These are phyloP conservation scores for Nyctibius bracteatus DNA, from an alignment of 2,113 vertebrate genomes.

Conservation along the genomic window DNA sequence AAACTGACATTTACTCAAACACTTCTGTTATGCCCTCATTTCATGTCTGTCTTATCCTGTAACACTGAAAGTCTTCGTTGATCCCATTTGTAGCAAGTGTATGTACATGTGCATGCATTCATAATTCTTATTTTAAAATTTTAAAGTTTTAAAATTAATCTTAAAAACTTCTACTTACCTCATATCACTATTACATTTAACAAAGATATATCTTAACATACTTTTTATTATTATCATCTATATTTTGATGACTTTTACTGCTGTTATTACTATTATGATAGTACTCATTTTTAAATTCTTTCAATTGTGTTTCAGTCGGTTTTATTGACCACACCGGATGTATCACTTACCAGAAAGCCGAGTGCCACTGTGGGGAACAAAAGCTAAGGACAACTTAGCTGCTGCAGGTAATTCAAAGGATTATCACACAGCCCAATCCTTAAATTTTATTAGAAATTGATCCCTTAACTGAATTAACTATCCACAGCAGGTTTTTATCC, in stretches of 20 bases:
- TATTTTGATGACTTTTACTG: background rate
- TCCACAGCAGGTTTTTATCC: conserved; percentile 22
- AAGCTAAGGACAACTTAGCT: background rate
- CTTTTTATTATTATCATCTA: background rate
- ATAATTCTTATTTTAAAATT: background rate
- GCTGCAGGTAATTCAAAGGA: background rate
- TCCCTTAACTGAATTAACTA: conserved; percentile 41
- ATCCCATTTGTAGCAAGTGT: background rate
- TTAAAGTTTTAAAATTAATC: background rate
- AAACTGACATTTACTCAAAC: background rate
- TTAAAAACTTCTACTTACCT: background rate
- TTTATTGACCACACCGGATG: background rate
- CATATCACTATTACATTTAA: background rate
- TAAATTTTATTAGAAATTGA: conserved; percentile 49
- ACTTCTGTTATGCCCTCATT: background rate
- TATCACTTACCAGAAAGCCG: background rate
- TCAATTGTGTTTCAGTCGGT: background rate
- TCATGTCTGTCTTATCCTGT: background rate
- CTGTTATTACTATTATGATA: background rate
- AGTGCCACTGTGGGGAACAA: background rate
- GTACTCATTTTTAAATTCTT: background rate
- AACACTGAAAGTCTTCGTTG: background rate
- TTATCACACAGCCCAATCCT: conserved; percentile 4
- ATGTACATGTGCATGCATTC: accelerated
- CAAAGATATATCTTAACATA: background rate